Base-by-base conservation (phyloP, 1,140 invertebrate species). In the Chionoecetes opilio region DNA sequence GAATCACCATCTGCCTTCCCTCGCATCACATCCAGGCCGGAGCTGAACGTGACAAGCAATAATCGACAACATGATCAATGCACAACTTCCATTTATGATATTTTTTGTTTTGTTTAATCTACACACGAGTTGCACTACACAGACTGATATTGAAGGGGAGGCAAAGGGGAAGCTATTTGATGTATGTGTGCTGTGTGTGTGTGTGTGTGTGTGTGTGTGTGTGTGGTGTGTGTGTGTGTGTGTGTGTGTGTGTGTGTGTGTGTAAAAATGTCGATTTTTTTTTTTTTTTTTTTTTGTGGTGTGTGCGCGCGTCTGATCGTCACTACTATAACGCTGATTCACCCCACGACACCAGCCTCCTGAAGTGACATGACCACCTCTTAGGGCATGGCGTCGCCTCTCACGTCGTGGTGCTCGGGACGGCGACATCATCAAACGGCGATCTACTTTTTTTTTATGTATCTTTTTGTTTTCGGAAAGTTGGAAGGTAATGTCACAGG, bases 71-170 rank as follows among this genome's bases (percentile, higher is more conserved):
- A n/a, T 75, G 63, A 75, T 75, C 63, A 75, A 75, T 75, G 63
- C 63, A 75, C 0, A 75, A 75, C 63, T 75, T 75, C 63, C 63
- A 75, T 75, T 75, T 75, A 75, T 75, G 8, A 75, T 75, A 21
- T 75, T 75, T 75, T 75, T 75, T n/a, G n/a, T n/a, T n/a, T n/a
- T n/a, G n/a, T n/a, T 75, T 75, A 17, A 75, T 75, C 63, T 75
- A 17, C 63, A 75, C n/a, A n/a, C n/a, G 63, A 75, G 63, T n/a
- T 75, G 63, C 63, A 75, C 26, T 75, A 75, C n/a, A n/a, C n/a
- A 75, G 63, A 75, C 26, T 75, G 63, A 75, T 75, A 75, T 75
- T 75, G 63, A 75, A 75, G 63, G 63, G 63, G n/a, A 75, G n/a
- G n/a, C 63, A 26, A n/a, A 75, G 63, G 63, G 63, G n/a, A 75